These are phyloP conservation scores for Plutella xylostella DNA, from an alignment of 2,888 invertebrate genomes.

Conservation along the genomic window DNA sequence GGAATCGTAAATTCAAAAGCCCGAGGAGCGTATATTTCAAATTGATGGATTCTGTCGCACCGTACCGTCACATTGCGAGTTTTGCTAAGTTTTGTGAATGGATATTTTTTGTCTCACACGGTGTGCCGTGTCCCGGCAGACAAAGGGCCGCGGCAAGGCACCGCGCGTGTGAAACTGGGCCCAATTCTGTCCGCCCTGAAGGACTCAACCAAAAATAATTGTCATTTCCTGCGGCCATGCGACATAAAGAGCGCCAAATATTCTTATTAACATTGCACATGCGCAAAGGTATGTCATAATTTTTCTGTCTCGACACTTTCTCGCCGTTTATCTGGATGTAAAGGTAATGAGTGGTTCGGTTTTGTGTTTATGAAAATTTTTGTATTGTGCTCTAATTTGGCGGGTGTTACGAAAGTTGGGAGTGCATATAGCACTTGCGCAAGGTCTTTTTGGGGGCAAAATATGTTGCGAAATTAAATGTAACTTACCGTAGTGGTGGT, in stretches of 20 bases:
- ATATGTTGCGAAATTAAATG: too few species aligned
- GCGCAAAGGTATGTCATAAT: too few species aligned
- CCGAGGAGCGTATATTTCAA: background rate
- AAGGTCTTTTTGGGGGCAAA: too few species aligned
- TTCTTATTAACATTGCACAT: constrained; percentile 26
- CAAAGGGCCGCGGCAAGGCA: constrained; percentile 56
- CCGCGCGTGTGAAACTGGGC: constrained; percentile 63
- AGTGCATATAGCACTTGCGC: too few species aligned
- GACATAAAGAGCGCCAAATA: constrained; percentile 31
- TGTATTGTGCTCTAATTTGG: too few species aligned
- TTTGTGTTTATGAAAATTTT: too few species aligned
- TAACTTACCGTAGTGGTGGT: too few species aligned
- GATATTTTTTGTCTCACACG: constrained; percentile 44
- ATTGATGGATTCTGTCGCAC: background rate
- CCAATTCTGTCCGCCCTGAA: constrained; percentile 51
- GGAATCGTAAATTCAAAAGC: too few species aligned
- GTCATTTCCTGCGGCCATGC: constrained; percentile 66
- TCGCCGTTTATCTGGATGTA: too few species aligned
- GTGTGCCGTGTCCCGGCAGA: constrained; percentile 33
- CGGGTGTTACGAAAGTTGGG: too few species aligned
- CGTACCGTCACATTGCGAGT: background rate
- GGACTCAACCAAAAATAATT: constrained; percentile 63
- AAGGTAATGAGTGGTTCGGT: too few species aligned
- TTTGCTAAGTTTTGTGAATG: constrained; percentile 52
- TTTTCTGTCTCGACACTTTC: too few species aligned